Base-by-base conservation (phyloP, 2,113 vertebrate genomes). In the Noctilio leporinus region DNA sequence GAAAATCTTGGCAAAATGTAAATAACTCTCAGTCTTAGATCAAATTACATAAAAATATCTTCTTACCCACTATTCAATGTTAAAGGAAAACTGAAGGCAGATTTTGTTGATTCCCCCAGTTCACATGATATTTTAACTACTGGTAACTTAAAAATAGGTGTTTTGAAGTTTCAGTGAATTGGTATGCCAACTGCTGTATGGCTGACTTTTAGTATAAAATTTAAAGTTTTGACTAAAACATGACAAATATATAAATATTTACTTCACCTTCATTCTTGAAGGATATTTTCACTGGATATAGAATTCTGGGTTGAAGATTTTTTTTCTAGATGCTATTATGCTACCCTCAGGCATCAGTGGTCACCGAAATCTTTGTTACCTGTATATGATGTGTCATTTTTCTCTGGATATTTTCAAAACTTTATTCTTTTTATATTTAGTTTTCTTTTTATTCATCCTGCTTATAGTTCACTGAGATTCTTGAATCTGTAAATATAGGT, bases 361-460 rank as follows among this genome's bases (percentile, higher is more conserved):
- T 80, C 49, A 10, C 26, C n/a, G 2, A 19, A 49, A 76, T 84
- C 38, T 15, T 49, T 80, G 24, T 77, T 65, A 16, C 8, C 15
- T 90, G 59, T 81, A 33, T 40, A 4, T 51, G 62, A 69, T 45
- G 22, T 43, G 33, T 57, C 15, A 45, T 81, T 91, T 93, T 81
- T 64, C 80, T 95, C 70, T 92, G 45, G 26, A 47, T 89, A 26
- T 55, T 78, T 51, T 85, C 43, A 86, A 78, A 22, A 67, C 64
- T 85, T 94, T 77, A 51, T 83, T 70, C n/a, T 93, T 84, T 91
- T 69, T 57, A 53, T 65, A 28, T 81, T 94, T 95, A 33, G 35
- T 89, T 91, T 93, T 85, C 73, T 86, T 76, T 92, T 28, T 55
- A 40, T 51, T 89, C 93, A 28, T 83, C 24, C 22, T 91, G 19